These are phyloP conservation scores for Papilio elwesi DNA, from an alignment of 2,888 invertebrate species.

Conservation along the genomic window DNA sequence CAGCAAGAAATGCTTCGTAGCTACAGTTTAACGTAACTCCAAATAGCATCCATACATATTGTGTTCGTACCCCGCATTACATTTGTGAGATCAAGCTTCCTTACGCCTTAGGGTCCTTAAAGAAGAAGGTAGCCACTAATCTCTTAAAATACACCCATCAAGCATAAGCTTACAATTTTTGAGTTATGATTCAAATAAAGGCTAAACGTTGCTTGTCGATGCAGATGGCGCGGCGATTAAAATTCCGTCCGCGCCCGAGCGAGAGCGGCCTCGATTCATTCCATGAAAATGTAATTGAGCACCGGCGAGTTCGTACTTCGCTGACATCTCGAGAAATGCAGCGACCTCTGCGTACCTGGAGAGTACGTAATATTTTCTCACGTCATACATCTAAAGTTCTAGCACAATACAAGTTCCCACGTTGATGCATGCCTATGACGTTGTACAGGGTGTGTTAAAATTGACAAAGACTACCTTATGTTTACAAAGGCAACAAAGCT, in stretches of 20 bases:
- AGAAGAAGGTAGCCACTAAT: not conserved
- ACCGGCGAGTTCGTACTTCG: not conserved
- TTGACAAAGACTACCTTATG: no score
- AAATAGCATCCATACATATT: no score
- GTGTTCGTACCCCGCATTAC: no score
- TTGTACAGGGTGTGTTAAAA: no score
- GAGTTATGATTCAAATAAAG: not conserved
- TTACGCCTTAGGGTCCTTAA: no score
- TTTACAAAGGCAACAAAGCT: no score
- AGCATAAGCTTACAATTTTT: not conserved
- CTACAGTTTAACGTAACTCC: no score
- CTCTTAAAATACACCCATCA: not conserved
- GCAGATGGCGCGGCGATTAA: constrained; percentile 22
- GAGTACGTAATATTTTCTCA: constrained; percentile 21
- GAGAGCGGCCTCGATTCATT: constrained; percentile 29
- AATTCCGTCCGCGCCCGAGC: constrained; percentile 26
- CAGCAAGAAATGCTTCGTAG: no score
- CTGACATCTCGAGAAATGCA: constrained; percentile 4
- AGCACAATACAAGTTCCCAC: constrained; percentile 7
- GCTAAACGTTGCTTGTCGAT: not conserved
- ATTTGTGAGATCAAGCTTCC: no score
- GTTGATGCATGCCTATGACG: not conserved
- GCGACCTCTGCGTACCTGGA: not conserved
- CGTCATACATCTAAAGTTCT: constrained; percentile 7
- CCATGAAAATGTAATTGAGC: constrained; percentile 33